Evolutionary conservation across 2,888 invertebrate genomes (phyloP).

Genomic region (Callimorpha dominula): DNA sequence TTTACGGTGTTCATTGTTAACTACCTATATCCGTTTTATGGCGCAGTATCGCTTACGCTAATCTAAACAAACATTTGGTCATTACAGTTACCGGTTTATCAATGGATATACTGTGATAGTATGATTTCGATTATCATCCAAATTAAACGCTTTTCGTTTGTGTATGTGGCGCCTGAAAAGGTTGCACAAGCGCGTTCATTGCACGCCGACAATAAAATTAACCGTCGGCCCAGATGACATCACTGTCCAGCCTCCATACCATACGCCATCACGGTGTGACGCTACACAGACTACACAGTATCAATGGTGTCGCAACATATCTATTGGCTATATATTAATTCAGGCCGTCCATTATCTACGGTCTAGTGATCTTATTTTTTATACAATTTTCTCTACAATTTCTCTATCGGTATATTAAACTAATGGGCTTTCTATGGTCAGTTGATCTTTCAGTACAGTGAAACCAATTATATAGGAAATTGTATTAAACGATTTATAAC

Average conservation of each 20-base stretch:
- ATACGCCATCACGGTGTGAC: slow-evolving; percentile 34
- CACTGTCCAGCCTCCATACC: slow-evolving; percentile 51
- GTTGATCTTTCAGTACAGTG: neutral
- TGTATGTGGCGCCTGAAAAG: slow-evolving; percentile 31
- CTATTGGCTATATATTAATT: slow-evolving; percentile 54
- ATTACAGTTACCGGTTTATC: slow-evolving; percentile 21
- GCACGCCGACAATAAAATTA: slow-evolving; percentile 62
- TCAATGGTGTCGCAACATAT: slow-evolving; percentile 57
- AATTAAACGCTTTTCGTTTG: slow-evolving; percentile 40
- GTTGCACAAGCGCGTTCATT: slow-evolving; percentile 45
- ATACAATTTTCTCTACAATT: slow-evolving; percentile 19
- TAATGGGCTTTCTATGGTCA: slow-evolving; percentile 20
- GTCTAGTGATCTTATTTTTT: slow-evolving; percentile 55
- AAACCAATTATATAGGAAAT: neutral
- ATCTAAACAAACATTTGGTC: slow-evolving; percentile 30
- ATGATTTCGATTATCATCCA: slow-evolving; percentile 34
- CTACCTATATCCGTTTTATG: slow-evolving; percentile 36
- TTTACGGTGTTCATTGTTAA: slow-evolving; percentile 40
- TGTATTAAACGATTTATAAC: neutral
- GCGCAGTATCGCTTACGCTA: slow-evolving; percentile 30
- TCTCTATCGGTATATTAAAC: slow-evolving; percentile 24
- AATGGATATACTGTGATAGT: slow-evolving; percentile 31
- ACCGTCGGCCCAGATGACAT: slow-evolving; percentile 73
- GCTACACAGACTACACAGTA: slow-evolving; percentile 36
- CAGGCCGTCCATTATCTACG: slow-evolving; percentile 56